Evolutionary conservation across 2,797 vertebrate genomes (phyloP), one percentile per base, ranked within the genome.

Genomic region (Bovichtus variegatus): DNA sequence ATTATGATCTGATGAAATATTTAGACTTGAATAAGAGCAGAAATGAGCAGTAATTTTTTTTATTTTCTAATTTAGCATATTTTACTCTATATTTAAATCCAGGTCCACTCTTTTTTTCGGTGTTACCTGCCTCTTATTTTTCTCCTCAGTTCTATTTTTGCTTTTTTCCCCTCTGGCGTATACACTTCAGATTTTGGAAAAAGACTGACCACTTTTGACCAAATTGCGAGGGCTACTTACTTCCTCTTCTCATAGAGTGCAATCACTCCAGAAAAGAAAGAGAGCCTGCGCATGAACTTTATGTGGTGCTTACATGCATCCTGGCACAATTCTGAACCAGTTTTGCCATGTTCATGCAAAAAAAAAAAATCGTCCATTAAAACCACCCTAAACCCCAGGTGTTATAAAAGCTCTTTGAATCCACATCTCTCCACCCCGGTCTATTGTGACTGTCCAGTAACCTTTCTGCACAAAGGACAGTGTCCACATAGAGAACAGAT

Each of bases 401-500:
- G 89, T 63, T 74, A 34, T 68, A 53, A 74, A 85, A 81, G 71
- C 84, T 81, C 87, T 90, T 91, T 91, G 85, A 91, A 90, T 85
- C 70, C 46, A 59, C 83, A 46, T 83, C 51, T 53, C 68, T 83
- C 78, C 73, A 74, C 66, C 59, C 69, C 18, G 11, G 44, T 27
- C 84, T 63, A 81, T 86, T 91, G 90, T 89, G 81, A 65, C 71
- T 65, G 49, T 74, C 73, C 90, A 76, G 71, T 88, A 85, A 90
- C 91, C 92, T 87, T 87, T 83, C 47, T 66, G 73, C 69, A 92
- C 85, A 82, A 91, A 93, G 89, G 86, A 91, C 90, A 84, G 80
- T 64, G 81, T 79, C 87, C 90, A 81, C 75, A 74, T 76, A 71
- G 46, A 47, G 71, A 89, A 43, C 79, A 89, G 79, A 82, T 57